Evolutionary conservation across 2,113 vertebrate genomes (phyloP), one percentile per base, ranked within the genome.

Genomic region (Myanophis thanlyinensis): DNA sequence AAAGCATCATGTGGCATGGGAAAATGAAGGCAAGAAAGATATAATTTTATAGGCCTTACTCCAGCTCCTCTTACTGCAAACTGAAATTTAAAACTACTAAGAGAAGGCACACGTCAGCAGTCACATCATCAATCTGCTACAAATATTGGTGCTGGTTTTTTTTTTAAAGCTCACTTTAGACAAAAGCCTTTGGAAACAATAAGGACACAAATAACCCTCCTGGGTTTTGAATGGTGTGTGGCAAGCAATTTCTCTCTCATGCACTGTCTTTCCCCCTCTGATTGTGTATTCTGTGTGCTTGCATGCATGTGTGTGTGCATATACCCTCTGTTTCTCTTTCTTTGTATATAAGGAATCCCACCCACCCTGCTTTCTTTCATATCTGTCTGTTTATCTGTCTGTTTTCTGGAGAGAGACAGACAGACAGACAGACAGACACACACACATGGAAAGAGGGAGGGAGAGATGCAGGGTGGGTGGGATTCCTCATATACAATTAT

Each of bases 1-100:
- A 97, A 98, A 98, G 96, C 97, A 97, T 96, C 95, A 94, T 97
- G 97, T 97, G 96, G 91, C 91, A 95, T 96, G 92, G 89, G 94
- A 97, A 96, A 96, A 96, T 92, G 94, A 96, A 97, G 96, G 97
- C 92, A 95, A 97, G 94, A 95, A 97, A 94, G 96, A 97, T 95
- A 96, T 97, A 95, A 97, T 96, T 95, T 95, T 93, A 96, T 96
- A 95, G 95, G 89, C 91, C 92, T 97, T 89, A 91, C 91, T 89
- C 93, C 73, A 91, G 95, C 93, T 97, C 94, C 94, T 94, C 96
- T 95, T 96, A 96, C 95, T 96, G 94, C 89, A 95, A 95, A 95
- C 92, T 94, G 96, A 97, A 97, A 97, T 95, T 96, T 95, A 95
- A 96, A 96, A 96, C 95, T 95, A 96, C 89, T 85, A 95, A 95